Conservation (phyloP, 2,888 invertebrate species). For the Hypolimnas misippus region DNA sequence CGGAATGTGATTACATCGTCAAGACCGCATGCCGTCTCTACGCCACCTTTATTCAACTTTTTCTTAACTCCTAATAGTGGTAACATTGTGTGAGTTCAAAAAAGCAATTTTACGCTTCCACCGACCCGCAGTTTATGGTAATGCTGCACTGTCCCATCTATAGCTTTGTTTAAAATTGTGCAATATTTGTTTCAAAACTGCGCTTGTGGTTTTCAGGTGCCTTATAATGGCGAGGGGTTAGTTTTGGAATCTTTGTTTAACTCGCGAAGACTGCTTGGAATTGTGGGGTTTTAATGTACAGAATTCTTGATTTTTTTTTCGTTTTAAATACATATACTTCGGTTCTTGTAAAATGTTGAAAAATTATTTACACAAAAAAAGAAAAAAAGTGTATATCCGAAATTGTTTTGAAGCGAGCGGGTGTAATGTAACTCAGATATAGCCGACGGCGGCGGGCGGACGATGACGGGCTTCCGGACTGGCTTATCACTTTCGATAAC, state of each 20-base stretch:
- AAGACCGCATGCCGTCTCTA: constrained; percentile 55
- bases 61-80: constrained; percentile 70
- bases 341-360: constrained; percentile 19
- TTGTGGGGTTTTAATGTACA: constrained; percentile 44
- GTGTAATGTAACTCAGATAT: constrained; percentile 56
- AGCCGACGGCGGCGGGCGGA: constrained; percentile 59
- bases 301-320: constrained; percentile 19
- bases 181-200: constrained; percentile 74
- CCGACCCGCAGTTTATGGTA: constrained; percentile 75
- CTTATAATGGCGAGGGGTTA: constrained; percentile 65
- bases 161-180: constrained; percentile 79
- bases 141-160: constrained; percentile 65
- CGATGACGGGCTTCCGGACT: constrained; percentile 47
- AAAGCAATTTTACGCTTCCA: constrained; percentile 74
- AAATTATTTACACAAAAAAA: constrained; percentile 19
- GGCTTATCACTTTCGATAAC: constrained; percentile 78
- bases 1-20: constrained; percentile 65
- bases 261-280: constrained; percentile 56
- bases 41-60: constrained; percentile 72
- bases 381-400: constrained; percentile 56
- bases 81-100: constrained; percentile 78
- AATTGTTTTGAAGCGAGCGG: constrained; percentile 54
- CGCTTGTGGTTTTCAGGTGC: constrained; percentile 71
- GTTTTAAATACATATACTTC: constrained; percentile 19
- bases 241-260: constrained; percentile 73